Base-by-base conservation (phyloP, 2,888 invertebrate species). In the Eucera pruinosa region DNA sequence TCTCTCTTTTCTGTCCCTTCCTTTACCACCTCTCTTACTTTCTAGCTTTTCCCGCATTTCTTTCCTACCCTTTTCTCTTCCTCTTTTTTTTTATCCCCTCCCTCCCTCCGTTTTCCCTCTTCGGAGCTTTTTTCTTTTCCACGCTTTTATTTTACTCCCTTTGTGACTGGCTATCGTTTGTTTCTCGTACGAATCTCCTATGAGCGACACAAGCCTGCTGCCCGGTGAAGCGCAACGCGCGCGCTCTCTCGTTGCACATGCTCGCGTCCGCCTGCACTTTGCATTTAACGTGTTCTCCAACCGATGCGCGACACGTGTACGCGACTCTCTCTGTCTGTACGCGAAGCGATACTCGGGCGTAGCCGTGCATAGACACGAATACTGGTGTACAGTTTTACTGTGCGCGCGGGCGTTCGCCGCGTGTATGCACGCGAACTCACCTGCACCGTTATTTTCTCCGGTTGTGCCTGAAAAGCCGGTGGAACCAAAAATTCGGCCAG, bases 131-230 rank as follows among this genome's bases (percentile, higher is more conserved):
- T 33, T 47, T 70, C 69, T 58, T 78, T 61, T 48, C 45, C 43
- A 15, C 58, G 65, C 61, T 64, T 75, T 84, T 75, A 76, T 80
- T 85, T 85, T 68, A 45, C 57, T 74, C 62, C 78, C 80, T 83
- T 84, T 84, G 85, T 87, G 75, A 71, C 68, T 58, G 67, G 81
- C 62, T 80, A 75, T 78, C 83, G 80, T 85, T 87, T 85, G 86
- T 87, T 81, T 82, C 82, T 78, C 76, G 65, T 80, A 83, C 80
- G 82, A 82, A 68, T 80, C 69, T 74, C 41, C 74, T 66, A 54
- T 73, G 61, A 73, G 68, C 67, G 72, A 60, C 47, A 71, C 62
- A 67, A 39, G 50, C 64, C 39, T 20, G 66, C 48, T 54, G 66
- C 48, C 58, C 77, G 11, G 58, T 78, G 79, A 78, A 77, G 71